Conservation (phyloP, 2,113 vertebrate species). For the Apus apus region DNA sequence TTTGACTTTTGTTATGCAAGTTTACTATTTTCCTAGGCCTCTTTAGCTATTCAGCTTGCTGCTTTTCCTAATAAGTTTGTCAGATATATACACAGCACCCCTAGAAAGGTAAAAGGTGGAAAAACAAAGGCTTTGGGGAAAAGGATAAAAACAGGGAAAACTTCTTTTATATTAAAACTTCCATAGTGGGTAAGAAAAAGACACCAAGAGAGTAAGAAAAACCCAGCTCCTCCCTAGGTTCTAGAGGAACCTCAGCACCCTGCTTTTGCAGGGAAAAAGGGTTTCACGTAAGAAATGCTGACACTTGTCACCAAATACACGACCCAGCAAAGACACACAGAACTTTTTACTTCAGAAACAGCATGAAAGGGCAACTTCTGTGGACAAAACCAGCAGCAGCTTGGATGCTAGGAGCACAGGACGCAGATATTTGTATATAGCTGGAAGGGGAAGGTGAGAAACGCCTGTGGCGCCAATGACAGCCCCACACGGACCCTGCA, state of each 20-base stretch:
- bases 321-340: neutral
- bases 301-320: neutral
- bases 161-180: neutral
- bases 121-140: neutral
- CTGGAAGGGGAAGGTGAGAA: no score
- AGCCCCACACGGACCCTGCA: no score
- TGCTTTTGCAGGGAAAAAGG: neutral
- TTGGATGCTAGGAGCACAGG: fast-evolving
- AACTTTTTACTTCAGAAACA: neutral
- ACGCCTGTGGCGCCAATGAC: no score
- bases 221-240: neutral
- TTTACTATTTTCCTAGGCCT: neutral
- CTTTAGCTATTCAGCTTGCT: neutral
- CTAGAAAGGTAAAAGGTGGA: neutral
- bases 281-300: fast-evolving
- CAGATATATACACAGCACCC: no score
- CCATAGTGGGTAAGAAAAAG: neutral
- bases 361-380: fast-evolving
- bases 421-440: neutral
- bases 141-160: neutral
- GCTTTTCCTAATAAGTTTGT: neutral
- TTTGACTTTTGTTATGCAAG: neutral
- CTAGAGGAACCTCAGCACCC: neutral
- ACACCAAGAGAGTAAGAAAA: neutral
- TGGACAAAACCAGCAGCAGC: fast-evolving